Conservation (phyloP, 2,797 vertebrate species). For the Sternotherus odoratus region DNA sequence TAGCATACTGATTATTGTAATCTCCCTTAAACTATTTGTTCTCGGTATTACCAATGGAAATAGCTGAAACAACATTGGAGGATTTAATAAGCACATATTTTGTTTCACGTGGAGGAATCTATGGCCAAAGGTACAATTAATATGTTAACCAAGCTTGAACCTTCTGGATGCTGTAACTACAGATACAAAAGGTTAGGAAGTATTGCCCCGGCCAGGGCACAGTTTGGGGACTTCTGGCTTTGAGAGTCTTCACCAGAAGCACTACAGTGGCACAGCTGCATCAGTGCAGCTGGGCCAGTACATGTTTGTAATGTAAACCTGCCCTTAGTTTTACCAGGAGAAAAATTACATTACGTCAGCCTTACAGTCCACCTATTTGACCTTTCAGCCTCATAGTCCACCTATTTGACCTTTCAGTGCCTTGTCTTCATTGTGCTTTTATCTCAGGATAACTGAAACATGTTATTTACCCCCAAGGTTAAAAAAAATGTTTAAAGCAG, state of each 20-base stretch:
- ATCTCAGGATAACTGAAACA: background rate
- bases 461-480: background rate
- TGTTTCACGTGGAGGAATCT: conserved; percentile 12
- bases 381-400: background rate
- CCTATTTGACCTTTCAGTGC: background rate
- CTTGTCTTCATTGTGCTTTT: background rate
- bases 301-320: background rate
- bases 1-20: background rate
- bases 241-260: background rate
- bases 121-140: background rate
- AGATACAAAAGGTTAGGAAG: background rate
- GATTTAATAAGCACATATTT: conserved; percentile 31
- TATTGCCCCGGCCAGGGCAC: background rate
- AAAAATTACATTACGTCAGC: background rate
- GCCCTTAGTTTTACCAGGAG: background rate
- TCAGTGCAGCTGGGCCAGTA: background rate
- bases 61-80: background rate
- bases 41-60: conserved; percentile 34
- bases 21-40: conserved; percentile 27
- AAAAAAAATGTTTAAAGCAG: background rate
- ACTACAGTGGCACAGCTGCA: background rate
- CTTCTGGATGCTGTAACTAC: background rate
- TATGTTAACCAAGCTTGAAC: background rate
- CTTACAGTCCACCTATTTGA: background rate
- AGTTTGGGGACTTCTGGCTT: background rate